phyloP scores from a whole-genome alignment of 2,797 vertebrate genomes.

The Sternotherus odoratus region DNA sequence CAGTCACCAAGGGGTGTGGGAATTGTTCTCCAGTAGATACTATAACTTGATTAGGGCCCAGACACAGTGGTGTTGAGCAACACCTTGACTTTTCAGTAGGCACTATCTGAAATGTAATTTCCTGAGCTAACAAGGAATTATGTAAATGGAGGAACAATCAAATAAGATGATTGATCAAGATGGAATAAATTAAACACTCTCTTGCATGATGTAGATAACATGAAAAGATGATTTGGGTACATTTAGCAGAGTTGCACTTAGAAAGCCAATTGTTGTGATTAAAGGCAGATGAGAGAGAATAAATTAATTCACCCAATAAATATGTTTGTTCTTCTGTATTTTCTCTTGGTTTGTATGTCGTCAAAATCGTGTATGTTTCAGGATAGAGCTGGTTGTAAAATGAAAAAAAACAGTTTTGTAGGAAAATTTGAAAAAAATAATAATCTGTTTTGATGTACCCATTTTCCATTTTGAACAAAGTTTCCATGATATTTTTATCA shows the following conservation, averaged over 20 bases:
- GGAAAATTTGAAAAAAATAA: not conserved
- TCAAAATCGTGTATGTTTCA: not conserved
- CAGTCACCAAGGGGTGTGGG: accelerated
- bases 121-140: not conserved
- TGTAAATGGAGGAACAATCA: slow-evolving; percentile 48
- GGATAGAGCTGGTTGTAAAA: not conserved
- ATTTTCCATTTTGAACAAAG: not conserved
- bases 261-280: slow-evolving; percentile 19
- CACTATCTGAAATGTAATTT: slow-evolving; percentile 36
- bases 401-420: not conserved
- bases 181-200: not conserved
- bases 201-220: slow-evolving; percentile 1
- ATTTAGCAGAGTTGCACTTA: slow-evolving; percentile 35
- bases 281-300: not conserved
- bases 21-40: not conserved
- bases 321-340: not conserved
- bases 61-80: accelerated
- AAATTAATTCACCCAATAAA: not conserved
- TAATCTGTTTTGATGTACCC: not conserved
- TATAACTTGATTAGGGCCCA: accelerated
- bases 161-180: not conserved
- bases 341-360: not conserved
- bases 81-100: not conserved
- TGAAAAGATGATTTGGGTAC: not conserved
- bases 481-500: not conserved